Conservation (phyloP, 37 sponge, comb jelly and placozoan species). For the Cliona cf. orientalis region DNA sequence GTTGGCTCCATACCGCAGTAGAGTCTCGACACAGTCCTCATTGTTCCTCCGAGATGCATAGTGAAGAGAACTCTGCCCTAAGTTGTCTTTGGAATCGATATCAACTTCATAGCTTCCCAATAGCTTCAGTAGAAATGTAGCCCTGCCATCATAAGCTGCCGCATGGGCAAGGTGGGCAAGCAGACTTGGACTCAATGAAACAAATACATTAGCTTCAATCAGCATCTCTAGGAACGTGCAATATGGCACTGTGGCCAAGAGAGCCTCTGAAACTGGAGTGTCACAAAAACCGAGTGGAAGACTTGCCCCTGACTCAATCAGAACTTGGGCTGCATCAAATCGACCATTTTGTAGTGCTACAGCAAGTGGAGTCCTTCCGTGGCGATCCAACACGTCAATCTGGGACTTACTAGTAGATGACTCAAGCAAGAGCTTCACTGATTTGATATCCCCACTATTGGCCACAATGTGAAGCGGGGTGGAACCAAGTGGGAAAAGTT, state of each 20-base stretch:
- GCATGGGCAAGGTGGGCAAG: not conserved
- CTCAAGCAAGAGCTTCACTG: slow-evolving; percentile 14
- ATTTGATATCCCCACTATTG: slow-evolving; percentile 7
- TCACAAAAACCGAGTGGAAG: not conserved
- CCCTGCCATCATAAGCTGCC: slow-evolving; percentile 27
- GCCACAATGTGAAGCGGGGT: slow-evolving; percentile 60
- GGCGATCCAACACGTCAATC: slow-evolving; percentile 30
- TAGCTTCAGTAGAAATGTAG: not conserved
- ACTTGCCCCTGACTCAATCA: slow-evolving; percentile 46
- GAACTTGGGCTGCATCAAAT: slow-evolving; percentile 30
- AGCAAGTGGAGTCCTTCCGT: slow-evolving; percentile 52
- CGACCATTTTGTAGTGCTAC: slow-evolving; percentile 54
- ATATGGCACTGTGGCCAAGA: not conserved
- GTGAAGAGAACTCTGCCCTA: slow-evolving; percentile 56
- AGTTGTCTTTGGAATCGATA: slow-evolving; percentile 37
- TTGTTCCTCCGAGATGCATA: slow-evolving; percentile 31
- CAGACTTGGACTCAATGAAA: not conserved
- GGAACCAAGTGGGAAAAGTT: slow-evolving; percentile 40
- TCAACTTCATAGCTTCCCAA: slow-evolving; percentile 2
- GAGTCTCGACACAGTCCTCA: slow-evolving; percentile 1
- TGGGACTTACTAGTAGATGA: not conserved
- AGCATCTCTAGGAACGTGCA: not conserved
- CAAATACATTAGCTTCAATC: not conserved
- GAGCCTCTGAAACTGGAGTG: slow-evolving; percentile 7
- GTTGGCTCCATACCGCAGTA: slow-evolving; percentile 34